Percentiles rank a stretch among this genome's conserved stretches.
phyloP scores from a whole-genome alignment of 2,888 invertebrate genomes.

The Helobdella robusta region DNA sequence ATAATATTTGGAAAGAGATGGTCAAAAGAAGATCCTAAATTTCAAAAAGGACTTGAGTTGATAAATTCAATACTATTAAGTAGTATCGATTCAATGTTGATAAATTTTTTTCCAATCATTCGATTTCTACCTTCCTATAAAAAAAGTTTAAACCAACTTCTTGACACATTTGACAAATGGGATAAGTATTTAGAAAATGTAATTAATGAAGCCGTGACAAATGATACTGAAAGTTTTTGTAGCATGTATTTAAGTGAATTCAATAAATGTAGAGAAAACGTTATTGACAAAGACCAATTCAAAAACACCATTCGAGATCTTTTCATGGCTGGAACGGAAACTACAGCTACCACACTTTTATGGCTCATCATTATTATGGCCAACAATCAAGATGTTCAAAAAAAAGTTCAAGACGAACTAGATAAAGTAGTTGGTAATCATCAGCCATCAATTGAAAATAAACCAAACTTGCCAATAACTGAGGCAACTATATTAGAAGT shows the following conservation, averaged over 20 bases:
- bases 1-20: background rate
- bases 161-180: background rate
- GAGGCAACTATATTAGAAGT: too few species aligned
- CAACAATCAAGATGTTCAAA: constrained; percentile 31
- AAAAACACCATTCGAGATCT: constrained; percentile 34
- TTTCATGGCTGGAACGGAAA: constrained; percentile 36
- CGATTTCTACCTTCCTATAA: background rate
- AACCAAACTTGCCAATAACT: too few species aligned
- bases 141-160: background rate
- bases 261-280: background rate
- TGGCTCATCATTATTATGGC: constrained; percentile 36
- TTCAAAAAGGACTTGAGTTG: background rate
- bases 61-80: background rate
- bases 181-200: background rate
- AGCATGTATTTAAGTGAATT: background rate
- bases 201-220: too few species aligned
- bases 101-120: background rate
- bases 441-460: too few species aligned
- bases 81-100: background rate
- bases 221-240: background rate
- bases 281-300: constrained; percentile 31
- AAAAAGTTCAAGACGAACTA: too few species aligned
- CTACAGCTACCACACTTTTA: constrained; percentile 32
- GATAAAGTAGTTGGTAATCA: too few species aligned
- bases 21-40: background rate